phyloP scores from a whole-genome alignment of 2,113 vertebrate species.

The Falcunculus frontatus region DNA sequence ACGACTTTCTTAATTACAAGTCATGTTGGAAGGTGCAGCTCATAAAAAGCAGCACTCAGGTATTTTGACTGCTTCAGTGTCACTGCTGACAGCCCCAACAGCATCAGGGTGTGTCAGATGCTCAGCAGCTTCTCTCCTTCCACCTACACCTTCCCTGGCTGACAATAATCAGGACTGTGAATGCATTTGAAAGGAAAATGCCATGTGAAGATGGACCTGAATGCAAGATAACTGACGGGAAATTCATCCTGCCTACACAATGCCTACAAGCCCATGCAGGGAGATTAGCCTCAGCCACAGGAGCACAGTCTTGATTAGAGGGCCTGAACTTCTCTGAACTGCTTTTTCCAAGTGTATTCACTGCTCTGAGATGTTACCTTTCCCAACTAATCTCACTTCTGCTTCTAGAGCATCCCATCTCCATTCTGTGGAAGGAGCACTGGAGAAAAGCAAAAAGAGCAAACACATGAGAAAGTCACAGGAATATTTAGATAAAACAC shows the following conservation, averaged over 20 bases:
- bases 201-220: background rate
- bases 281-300: background rate
- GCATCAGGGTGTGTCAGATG: background rate
- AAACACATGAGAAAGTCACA: background rate
- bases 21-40: background rate
- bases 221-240: background rate
- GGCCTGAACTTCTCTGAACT: background rate
- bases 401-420: background rate
- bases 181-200: background rate
- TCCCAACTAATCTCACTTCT: background rate
- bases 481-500: background rate
- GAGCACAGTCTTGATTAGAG: background rate
- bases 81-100: conserved; percentile 17
- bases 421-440: background rate
- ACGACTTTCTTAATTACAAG: background rate
- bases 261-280: background rate
- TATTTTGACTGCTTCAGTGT: background rate
- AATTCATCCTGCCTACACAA: background rate
- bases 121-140: background rate
- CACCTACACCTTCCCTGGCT: conserved; percentile 7
- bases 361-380: background rate
- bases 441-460: background rate
- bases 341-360: background rate
- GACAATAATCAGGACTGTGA: conserved; percentile 23
- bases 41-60: background rate